phyloP scores from a whole-genome alignment of 1,140 invertebrate species.

The Drosophila subpulchrella region DNA sequence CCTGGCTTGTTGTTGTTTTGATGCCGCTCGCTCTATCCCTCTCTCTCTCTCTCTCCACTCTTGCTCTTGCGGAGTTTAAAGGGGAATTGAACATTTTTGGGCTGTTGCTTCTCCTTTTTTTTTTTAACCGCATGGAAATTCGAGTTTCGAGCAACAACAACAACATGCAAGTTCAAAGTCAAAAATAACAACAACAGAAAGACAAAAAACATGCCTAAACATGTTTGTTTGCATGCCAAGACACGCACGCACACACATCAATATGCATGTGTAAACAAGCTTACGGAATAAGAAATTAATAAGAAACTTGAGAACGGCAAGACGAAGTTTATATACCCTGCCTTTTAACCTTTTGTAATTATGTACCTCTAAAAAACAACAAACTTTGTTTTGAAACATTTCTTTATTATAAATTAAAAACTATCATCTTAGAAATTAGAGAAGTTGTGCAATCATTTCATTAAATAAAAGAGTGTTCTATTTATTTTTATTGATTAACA shows the following conservation, averaged over 20 bases:
- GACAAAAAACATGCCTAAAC: conserved; percentile 41
- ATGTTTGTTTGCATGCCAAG: conserved; percentile 53
- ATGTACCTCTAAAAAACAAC: neutral
- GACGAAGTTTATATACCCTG: neutral
- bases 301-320: neutral
- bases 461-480: no score
- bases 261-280: conserved; percentile 33
- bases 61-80: conserved; percentile 14
- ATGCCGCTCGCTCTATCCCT: conserved; percentile 14
- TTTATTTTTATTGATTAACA: no score
- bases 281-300: conserved; percentile 4
- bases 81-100: conserved; percentile 19
- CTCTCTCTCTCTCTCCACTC: neutral
- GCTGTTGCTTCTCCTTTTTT: conserved; percentile 3
- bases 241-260: conserved; percentile 21
- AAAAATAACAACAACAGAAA: conserved; percentile 9
- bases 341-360: neutral
- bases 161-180: conserved; percentile 71
- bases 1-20: conserved; percentile 49
- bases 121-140: conserved; percentile 22
- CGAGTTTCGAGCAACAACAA: conserved; percentile 24
- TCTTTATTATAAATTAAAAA: neutral
- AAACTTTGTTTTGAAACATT: no score
- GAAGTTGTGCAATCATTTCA: no score
- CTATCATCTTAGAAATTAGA: no score